Percentiles rank a stretch among this genome's conserved stretches.
Evolutionary conservation across 2,797 vertebrate species (phyloP).

Genomic region (Pagetopsis macropterus): DNA sequence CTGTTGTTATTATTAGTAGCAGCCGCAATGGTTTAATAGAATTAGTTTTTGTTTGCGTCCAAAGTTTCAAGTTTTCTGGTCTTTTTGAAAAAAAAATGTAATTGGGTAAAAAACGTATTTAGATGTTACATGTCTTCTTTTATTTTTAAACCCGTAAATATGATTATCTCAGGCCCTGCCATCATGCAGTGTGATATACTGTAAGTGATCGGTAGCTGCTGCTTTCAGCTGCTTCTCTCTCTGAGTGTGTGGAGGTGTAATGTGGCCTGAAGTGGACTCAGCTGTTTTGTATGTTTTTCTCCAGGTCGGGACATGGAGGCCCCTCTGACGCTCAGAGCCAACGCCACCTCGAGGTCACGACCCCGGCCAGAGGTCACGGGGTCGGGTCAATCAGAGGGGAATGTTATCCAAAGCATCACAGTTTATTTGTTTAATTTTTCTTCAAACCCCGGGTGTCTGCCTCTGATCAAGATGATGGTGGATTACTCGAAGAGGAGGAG

Average conservation of each 20-base stretch:
- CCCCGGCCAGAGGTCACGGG: slow-evolving; percentile 75
- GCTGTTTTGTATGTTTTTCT: slow-evolving; percentile 59
- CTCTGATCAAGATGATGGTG: slow-evolving; percentile 75
- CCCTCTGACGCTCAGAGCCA: slow-evolving; percentile 50
- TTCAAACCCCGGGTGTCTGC: slow-evolving; percentile 68
- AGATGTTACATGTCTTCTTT: neutral
- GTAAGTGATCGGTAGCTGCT: slow-evolving; percentile 6
- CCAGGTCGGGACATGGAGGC: slow-evolving; percentile 54
- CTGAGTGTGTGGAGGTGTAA: neutral
- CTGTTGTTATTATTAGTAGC: neutral
- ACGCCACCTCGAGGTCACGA: slow-evolving; percentile 66
- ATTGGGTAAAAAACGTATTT: neutral
- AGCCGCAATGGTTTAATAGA: neutral
- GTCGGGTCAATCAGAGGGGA: slow-evolving; percentile 80
- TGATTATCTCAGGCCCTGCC: too few relatives aligned
- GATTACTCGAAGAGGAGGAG: slow-evolving; percentile 53
- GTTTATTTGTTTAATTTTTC: slow-evolving; percentile 87
- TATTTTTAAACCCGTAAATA: neutral
- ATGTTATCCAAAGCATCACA: slow-evolving; percentile 79
- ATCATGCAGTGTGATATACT: neutral
- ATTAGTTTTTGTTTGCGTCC: neutral
- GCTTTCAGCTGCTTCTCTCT: neutral
- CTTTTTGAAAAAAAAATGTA: neutral
- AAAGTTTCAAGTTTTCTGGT: neutral
- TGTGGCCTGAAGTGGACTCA: neutral